phyloP scores from a whole-genome alignment of 2,113 vertebrate genomes.

The Leuciscus idus region DNA sequence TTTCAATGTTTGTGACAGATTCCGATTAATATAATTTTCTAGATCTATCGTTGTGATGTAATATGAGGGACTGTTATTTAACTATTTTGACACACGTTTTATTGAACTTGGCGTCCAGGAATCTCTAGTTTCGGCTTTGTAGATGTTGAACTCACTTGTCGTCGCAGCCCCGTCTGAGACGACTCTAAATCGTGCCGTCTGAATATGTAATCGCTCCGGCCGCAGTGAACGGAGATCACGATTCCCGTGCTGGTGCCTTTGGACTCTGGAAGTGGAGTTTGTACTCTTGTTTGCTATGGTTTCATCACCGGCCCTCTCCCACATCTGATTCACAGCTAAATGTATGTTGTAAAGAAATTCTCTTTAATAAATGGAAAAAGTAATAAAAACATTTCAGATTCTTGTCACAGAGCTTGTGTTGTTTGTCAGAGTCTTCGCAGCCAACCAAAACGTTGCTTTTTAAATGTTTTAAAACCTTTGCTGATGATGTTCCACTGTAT shows the following conservation, averaged over 20 bases:
- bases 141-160: constrained; percentile 67
- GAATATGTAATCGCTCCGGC: not conserved
- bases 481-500: too few relatives aligned
- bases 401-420: constrained; percentile 70
- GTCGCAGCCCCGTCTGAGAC: too few relatives aligned
- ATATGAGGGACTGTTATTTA: constrained; percentile 51
- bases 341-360: constrained; percentile 90
- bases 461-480: too few relatives aligned
- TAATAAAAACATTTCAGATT: constrained; percentile 87
- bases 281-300: constrained; percentile 96
- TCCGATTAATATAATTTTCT: constrained; percentile 73
- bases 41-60: constrained; percentile 77
- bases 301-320: constrained; percentile 86
- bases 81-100: constrained; percentile 67
- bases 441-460: too few relatives aligned
- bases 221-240: not conserved
- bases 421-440: not conserved
- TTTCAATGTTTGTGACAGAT: constrained; percentile 55
- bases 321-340: constrained; percentile 93
- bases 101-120: constrained; percentile 66
- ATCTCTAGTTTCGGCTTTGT: constrained; percentile 72
- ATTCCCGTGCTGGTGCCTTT: constrained; percentile 81
- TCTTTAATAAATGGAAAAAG: constrained; percentile 92
- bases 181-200: not conserved
- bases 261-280: constrained; percentile 81